These are phyloP conservation scores for Frieseomelitta varia DNA, from an alignment of 1,140 invertebrate genomes.

Conservation along the genomic window DNA sequence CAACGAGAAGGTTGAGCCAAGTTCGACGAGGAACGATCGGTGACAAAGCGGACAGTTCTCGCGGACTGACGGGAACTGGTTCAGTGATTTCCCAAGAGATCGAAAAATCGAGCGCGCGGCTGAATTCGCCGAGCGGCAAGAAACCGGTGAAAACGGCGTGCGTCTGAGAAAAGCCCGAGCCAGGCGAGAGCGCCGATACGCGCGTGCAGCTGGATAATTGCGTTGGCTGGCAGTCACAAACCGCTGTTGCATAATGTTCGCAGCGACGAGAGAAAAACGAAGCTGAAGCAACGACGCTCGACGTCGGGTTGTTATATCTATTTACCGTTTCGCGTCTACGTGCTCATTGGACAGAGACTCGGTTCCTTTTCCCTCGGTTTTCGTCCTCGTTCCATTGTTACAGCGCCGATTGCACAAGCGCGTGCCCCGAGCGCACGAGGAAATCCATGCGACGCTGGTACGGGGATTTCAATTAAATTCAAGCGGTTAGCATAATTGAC, in stretches of 20 bases:
- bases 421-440: constrained; percentile 19
- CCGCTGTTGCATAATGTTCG: constrained; percentile 47
- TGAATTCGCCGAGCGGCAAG: neutral
- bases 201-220: constrained; percentile 41
- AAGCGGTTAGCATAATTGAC: constrained; percentile 56
- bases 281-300: neutral
- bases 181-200: neutral
- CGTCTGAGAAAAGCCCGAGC: constrained; percentile 29
- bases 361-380: constrained; percentile 16
- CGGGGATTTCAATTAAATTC: constrained; percentile 58
- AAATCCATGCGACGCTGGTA: constrained; percentile 36
- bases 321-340: constrained; percentile 38
- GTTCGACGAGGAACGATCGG: neutral
- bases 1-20: neutral
- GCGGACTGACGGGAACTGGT: constrained; percentile 12
- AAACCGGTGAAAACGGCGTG: constrained; percentile 39
- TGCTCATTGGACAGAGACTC: constrained; percentile 35
- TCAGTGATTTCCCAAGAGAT: constrained; percentile 49
- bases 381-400: constrained; percentile 55
- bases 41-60: neutral
- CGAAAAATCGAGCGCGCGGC: constrained; percentile 10
- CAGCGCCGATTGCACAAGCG: constrained; percentile 53
- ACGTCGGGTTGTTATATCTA: constrained; percentile 27
- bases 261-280: constrained; percentile 1
- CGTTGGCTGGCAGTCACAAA: constrained; percentile 37